phyloP scores from a whole-genome alignment of 2,888 invertebrate genomes.

The Slavum lentiscoides region DNA sequence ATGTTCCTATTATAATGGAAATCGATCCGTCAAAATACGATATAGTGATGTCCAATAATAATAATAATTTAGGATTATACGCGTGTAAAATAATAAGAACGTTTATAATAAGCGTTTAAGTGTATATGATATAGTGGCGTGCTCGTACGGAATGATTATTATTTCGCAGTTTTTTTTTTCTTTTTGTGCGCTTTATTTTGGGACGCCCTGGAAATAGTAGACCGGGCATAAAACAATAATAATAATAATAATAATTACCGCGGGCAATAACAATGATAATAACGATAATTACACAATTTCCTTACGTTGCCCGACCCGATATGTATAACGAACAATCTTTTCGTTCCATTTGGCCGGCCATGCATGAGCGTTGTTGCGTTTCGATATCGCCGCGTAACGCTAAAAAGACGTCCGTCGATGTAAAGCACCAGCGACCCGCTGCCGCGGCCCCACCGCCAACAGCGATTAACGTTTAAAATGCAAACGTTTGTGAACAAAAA shows the following conservation, averaged over 20 bases:
- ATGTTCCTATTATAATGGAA: no score
- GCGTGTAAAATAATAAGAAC: not conserved
- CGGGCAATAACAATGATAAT: constrained; percentile 37
- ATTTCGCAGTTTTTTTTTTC: not conserved
- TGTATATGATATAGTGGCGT: not conserved
- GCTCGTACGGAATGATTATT: not conserved
- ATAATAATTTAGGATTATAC: no score
- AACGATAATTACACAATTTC: constrained; percentile 48
- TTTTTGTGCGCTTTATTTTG: constrained; percentile 10
- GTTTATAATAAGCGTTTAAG: no score
- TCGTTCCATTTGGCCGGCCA: constrained; percentile 50
- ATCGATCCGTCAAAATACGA: no score
- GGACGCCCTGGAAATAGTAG: constrained; percentile 18
- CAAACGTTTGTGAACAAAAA: no score
- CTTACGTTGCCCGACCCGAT: constrained; percentile 32
- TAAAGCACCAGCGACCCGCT: no score
- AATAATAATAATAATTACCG: constrained; percentile 43
- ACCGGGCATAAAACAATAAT: constrained; percentile 28
- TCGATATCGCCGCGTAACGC: constrained; percentile 1
- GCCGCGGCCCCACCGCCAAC: no score
- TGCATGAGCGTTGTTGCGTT: not conserved
- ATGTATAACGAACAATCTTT: constrained; percentile 32
- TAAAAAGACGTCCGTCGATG: not conserved
- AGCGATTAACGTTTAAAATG: no score
- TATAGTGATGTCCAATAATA: no score